These are phyloP conservation scores for Panthera uncia DNA, from an alignment of 2,113 vertebrate genomes.

Conservation along the genomic window DNA sequence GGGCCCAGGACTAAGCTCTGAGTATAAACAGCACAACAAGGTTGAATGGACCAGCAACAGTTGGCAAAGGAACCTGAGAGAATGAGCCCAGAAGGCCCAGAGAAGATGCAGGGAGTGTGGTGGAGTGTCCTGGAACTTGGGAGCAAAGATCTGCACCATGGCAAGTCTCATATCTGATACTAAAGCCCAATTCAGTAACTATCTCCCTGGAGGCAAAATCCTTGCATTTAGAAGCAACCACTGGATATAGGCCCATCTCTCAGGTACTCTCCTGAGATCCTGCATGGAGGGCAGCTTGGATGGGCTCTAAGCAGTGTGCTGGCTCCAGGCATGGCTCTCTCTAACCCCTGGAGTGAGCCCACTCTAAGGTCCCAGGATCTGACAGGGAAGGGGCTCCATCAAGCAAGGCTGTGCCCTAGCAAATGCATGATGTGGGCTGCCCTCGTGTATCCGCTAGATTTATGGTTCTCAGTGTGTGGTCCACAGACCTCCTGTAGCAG, in stretches of 20 bases:
- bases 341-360: not conserved
- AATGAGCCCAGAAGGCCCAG: not conserved
- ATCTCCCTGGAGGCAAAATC: not conserved
- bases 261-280: not conserved
- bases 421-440: not conserved
- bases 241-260: not conserved
- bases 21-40: not conserved
- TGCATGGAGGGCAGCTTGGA: not conserved
- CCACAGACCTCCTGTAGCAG: not conserved
- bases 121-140: fast-evolving
- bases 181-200: not conserved
- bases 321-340: not conserved
- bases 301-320: not conserved
- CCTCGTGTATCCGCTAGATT: not conserved
- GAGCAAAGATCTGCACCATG: not conserved
- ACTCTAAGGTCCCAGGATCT: not conserved
- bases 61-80: not conserved
- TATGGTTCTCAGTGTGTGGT: not conserved
- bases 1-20: not conserved
- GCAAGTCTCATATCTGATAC: not conserved
- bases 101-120: too few species aligned
- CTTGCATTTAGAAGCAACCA: not conserved
- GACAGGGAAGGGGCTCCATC: not conserved
- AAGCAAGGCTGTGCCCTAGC: not conserved
- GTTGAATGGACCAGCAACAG: not conserved